phyloP scores from a whole-genome alignment of 2,113 vertebrate species.

The Phasianus colchicus region DNA sequence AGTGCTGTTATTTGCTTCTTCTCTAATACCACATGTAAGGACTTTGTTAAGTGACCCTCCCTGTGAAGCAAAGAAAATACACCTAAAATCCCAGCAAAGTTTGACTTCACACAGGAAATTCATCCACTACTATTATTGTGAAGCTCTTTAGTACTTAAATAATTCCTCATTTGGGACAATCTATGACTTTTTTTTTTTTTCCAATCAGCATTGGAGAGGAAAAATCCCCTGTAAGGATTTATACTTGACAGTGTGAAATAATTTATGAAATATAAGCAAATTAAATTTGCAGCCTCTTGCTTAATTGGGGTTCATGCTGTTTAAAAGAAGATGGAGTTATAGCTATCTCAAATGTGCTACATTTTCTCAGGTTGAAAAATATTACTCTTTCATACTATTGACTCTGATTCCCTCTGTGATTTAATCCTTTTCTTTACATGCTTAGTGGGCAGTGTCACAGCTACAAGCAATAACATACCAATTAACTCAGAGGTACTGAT shows the following conservation, averaged over 20 bases:
- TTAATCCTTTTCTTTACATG: constrained; percentile 15
- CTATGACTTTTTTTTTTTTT: not conserved
- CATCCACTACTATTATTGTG: not conserved
- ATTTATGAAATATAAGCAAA: not conserved
- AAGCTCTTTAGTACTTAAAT: not conserved
- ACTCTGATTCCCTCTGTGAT: not conserved
- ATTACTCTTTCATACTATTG: not conserved
- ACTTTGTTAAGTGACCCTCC: not conserved
- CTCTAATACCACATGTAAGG: not conserved
- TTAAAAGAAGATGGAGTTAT: not conserved
- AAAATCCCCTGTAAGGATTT: not conserved
- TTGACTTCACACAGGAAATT: not conserved
- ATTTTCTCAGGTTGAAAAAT: not conserved
- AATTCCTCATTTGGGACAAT: not conserved
- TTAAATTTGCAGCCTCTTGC: not conserved
- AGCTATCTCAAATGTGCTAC: not conserved
- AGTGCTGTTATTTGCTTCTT: not conserved
- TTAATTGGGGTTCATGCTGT: not conserved
- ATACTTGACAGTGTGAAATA: not conserved
- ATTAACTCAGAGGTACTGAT: constrained; percentile 5
- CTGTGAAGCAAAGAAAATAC: not conserved
- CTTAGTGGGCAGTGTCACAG: not conserved
- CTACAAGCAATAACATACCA: not conserved
- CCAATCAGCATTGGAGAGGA: not conserved
- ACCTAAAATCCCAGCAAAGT: not conserved